Evolutionary conservation across 1,140 invertebrate species (phyloP).

Genomic region (Asbolus verrucosus): DNA sequence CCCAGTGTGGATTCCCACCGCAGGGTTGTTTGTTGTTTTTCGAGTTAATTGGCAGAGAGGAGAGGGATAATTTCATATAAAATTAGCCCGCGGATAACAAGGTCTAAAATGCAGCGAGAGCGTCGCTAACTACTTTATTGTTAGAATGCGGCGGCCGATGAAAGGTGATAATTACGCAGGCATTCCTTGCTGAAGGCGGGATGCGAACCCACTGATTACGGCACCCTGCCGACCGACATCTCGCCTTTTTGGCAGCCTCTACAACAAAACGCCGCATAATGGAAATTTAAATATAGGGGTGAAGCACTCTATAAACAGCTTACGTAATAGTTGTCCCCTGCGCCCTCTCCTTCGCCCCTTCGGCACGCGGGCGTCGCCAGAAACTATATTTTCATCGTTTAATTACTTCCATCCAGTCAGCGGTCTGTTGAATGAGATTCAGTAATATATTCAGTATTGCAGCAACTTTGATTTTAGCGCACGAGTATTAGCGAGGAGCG

Average conservation of each 20-base stretch:
- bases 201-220: conserved; percentile 47
- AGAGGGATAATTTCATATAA: conserved; percentile 38
- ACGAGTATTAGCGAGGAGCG: too few species aligned
- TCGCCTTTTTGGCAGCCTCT: conserved; percentile 46
- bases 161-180: conserved; percentile 48
- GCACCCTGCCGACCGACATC: conserved; percentile 38
- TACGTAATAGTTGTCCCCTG: conserved; percentile 30
- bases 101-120: conserved; percentile 42
- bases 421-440: too few species aligned
- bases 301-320: conserved; percentile 30
- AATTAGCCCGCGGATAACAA: conserved; percentile 43
- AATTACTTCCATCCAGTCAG: too few species aligned
- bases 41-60: conserved; percentile 39
- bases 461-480: too few species aligned
- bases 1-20: conserved; percentile 12
- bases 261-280: conserved; percentile 38
- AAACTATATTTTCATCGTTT: too few species aligned
- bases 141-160: conserved; percentile 48
- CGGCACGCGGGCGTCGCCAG: too few species aligned
- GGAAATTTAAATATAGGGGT: conserved; percentile 44
- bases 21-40: conserved; percentile 35
- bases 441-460: too few species aligned
- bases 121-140: conserved; percentile 49
- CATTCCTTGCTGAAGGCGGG: conserved; percentile 43
- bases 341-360: too few species aligned